phyloP scores from a whole-genome alignment of 2,797 vertebrate genomes.

The Cynodonichthys magdalenae region DNA sequence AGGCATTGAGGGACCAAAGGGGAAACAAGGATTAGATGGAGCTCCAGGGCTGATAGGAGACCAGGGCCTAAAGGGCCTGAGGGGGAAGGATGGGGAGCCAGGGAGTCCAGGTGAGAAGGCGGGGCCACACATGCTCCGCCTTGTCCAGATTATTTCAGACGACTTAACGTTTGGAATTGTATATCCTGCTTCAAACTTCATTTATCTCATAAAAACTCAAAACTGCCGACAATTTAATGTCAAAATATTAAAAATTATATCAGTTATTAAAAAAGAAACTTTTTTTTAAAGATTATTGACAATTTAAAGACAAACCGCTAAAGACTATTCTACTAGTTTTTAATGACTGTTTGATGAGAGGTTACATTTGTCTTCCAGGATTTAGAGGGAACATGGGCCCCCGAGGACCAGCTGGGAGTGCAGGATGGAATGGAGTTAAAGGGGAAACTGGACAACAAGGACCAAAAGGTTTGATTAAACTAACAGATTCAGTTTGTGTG shows the following conservation, averaged over 20 bases:
- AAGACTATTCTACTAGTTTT: neutral
- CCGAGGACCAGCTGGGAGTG: slow-evolving; percentile 49
- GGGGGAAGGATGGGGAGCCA: slow-evolving; percentile 53
- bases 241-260: too few species aligned
- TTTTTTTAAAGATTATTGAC: neutral
- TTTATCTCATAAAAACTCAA: neutral
- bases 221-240: neutral
- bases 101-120: slow-evolving; percentile 59
- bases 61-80: slow-evolving; percentile 56
- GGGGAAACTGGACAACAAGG: slow-evolving; percentile 67
- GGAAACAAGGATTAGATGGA: slow-evolving; percentile 68
- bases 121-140: too few species aligned
- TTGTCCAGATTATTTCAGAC: neutral
- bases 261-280: too few species aligned
- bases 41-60: slow-evolving; percentile 46
- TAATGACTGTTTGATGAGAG: neutral
- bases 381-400: slow-evolving; percentile 51
- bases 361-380: slow-evolving; percentile 44
- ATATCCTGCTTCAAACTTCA: neutral
- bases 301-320: neutral
- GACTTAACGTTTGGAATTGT: neutral
- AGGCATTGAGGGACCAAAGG: slow-evolving; percentile 65
- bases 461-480: slow-evolving; percentile 58
- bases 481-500: neutral
- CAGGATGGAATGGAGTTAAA: slow-evolving; percentile 56